phyloP scores from a whole-genome alignment of 2,888 invertebrate genomes.

The Merodon equestris region DNA sequence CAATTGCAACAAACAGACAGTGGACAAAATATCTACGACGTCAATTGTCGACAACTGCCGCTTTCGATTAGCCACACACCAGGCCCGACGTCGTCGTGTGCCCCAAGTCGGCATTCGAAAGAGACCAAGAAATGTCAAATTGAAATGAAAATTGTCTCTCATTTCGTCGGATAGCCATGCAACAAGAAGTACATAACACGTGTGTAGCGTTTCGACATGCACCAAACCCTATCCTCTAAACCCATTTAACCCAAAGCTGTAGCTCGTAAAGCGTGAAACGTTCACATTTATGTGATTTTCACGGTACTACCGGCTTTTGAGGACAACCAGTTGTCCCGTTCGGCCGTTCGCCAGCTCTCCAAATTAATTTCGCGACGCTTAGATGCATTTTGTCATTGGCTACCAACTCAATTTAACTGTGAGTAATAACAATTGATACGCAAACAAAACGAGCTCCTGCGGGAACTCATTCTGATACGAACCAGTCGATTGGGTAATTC shows the following conservation, averaged over 20 bases:
- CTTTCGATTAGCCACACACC: slow-evolving; percentile 28
- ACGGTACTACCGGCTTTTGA: slow-evolving; percentile 26
- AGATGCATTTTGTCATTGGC: slow-evolving; percentile 43
- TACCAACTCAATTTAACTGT: slow-evolving; percentile 17
- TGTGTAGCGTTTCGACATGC: background rate
- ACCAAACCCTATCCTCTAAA: background rate
- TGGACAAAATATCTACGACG: slow-evolving; percentile 29
- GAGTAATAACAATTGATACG: slow-evolving; percentile 25
- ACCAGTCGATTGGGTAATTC: slow-evolving; percentile 1
- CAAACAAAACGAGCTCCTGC: slow-evolving; percentile 22
- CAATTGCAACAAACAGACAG: background rate
- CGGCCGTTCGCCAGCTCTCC: background rate
- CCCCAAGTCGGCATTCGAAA: slow-evolving; percentile 40
- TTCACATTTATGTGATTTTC: slow-evolving; percentile 14
- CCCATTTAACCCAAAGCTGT: background rate
- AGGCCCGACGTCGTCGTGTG: slow-evolving; percentile 9
- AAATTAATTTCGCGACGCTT: slow-evolving; percentile 42
- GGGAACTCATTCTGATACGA: background rate
- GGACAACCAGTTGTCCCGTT: slow-evolving; percentile 15
- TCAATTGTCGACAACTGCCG: slow-evolving; percentile 46
- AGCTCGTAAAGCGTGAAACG: slow-evolving; percentile 22
- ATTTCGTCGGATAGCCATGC: slow-evolving; percentile 25
- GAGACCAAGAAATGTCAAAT: slow-evolving; percentile 49
- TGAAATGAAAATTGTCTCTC: slow-evolving; percentile 50
- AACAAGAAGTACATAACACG: slow-evolving; percentile 11